These are phyloP conservation scores for Metacarcinus magister DNA, from an alignment of 2,888 invertebrate species.

Conservation along the genomic window DNA sequence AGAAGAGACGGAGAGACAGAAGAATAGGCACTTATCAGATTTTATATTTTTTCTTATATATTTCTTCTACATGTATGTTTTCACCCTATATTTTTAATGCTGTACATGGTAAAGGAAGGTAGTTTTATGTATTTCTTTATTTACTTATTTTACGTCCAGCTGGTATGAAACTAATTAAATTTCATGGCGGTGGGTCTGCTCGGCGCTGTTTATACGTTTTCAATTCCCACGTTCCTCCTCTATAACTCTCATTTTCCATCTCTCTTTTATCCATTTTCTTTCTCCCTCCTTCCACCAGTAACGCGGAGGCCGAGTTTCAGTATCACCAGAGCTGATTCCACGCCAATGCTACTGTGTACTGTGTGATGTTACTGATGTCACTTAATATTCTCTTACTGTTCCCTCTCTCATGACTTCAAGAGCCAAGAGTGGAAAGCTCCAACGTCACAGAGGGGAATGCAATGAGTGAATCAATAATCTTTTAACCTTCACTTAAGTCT, in stretches of 20 bases:
- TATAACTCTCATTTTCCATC: neutral
- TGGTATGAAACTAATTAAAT: neutral
- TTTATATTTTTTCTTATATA: no score
- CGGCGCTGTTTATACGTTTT: neutral
- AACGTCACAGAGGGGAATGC: no score
- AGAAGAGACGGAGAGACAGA: no score
- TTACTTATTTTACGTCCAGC: neutral
- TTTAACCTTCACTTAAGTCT: no score
- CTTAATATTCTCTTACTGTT: neutral
- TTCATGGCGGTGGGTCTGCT: neutral
- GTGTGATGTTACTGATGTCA: no score
- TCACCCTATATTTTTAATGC: neutral
- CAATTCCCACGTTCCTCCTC: neutral
- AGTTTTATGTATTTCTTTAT: neutral
- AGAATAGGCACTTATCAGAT: no score
- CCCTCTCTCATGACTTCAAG: neutral
- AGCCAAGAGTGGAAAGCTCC: no score
- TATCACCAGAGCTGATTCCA: no score
- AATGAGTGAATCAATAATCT: no score
- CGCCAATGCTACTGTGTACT: no score
- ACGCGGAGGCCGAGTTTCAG: neutral
- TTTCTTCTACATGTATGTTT: neutral
- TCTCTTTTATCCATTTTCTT: neutral
- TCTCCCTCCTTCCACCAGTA: neutral
- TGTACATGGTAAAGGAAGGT: neutral